A percentile compares a stretch with the other conserved stretches of the same genome.
phyloP scores from a whole-genome alignment of 2,113 vertebrate genomes.

The Erythrocebus patas region DNA sequence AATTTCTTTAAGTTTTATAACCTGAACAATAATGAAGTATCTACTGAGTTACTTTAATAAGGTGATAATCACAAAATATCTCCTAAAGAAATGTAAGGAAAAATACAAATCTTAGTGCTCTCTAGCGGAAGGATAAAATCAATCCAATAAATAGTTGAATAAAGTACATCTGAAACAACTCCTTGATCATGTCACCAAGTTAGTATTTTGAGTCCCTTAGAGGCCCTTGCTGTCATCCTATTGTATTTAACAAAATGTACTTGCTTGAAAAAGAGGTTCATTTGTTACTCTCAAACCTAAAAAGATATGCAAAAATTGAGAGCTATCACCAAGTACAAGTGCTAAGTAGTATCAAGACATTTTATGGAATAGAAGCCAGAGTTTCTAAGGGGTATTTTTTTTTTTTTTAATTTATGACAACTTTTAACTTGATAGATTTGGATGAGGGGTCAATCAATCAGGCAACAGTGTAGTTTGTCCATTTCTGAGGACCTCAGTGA shows the following conservation, averaged over 20 bases:
- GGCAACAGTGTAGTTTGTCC: no score
- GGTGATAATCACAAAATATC: not conserved
- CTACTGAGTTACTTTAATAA: not conserved
- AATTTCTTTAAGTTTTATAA: not conserved
- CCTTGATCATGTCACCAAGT: not conserved
- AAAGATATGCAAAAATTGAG: not conserved
- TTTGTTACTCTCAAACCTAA: not conserved
- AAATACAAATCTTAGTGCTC: not conserved
- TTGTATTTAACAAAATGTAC: not conserved
- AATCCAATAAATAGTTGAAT: not conserved
- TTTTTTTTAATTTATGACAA: not conserved
- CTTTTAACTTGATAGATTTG: not conserved
- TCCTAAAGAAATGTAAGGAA: not conserved
- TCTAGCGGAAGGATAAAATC: not conserved
- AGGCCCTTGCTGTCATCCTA: not conserved
- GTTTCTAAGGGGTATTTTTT: not conserved
- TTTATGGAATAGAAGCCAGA: not conserved
- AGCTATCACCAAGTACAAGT: not conserved
- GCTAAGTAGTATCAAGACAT: not conserved
- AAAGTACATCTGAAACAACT: not conserved
- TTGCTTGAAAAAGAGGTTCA: not conserved
- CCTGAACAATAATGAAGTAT: not conserved
- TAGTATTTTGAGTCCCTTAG: not conserved
- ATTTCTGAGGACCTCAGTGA: not conserved
- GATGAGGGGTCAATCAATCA: not conserved